These are phyloP conservation scores for Centruroides sculpturatus DNA, from an alignment of 1,140 invertebrate genomes.

Conservation along the genomic window DNA sequence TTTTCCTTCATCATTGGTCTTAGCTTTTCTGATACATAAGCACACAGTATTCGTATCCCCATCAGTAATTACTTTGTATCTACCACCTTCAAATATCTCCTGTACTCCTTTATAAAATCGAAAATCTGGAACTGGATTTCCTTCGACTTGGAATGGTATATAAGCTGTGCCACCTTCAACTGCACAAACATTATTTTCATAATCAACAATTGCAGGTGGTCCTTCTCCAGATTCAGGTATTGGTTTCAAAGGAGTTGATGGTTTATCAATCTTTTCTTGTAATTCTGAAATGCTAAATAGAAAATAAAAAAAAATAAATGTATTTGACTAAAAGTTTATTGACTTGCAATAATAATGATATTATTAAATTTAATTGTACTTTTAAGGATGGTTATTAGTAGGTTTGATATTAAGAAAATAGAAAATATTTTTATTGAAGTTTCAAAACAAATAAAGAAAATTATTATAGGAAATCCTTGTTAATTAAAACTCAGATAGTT, in stretches of 20 bases:
- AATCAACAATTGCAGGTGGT: slow-evolving; percentile 71
- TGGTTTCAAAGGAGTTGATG: slow-evolving; percentile 62
- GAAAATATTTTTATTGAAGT: too few species aligned
- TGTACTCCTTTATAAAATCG: slow-evolving; percentile 86
- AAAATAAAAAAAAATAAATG: background rate
- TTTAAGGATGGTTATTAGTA: too few species aligned
- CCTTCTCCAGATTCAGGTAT: slow-evolving; percentile 43
- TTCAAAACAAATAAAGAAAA: too few species aligned
- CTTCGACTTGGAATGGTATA: slow-evolving; percentile 73
- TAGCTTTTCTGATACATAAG: slow-evolving; percentile 86
- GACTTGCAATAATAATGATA: too few species aligned
- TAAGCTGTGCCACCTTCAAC: slow-evolving; percentile 86
- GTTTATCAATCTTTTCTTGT: slow-evolving; percentile 44
- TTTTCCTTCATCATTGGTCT: slow-evolving; percentile 92
- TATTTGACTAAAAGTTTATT: too few species aligned
- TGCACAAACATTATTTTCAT: slow-evolving; percentile 75
- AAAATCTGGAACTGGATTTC: slow-evolving; percentile 83
- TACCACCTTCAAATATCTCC: slow-evolving; percentile 80
- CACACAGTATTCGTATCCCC: slow-evolving; percentile 76
- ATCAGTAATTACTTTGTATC: slow-evolving; percentile 82
- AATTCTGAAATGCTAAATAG: slow-evolving; percentile 9
- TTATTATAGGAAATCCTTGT: too few species aligned
- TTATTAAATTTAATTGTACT: too few species aligned
- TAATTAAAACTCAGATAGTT: too few species aligned
- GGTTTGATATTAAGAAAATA: too few species aligned